Evolutionary conservation across 2,113 vertebrate genomes (phyloP).

Genomic region (Corynorhinus townsendii): DNA sequence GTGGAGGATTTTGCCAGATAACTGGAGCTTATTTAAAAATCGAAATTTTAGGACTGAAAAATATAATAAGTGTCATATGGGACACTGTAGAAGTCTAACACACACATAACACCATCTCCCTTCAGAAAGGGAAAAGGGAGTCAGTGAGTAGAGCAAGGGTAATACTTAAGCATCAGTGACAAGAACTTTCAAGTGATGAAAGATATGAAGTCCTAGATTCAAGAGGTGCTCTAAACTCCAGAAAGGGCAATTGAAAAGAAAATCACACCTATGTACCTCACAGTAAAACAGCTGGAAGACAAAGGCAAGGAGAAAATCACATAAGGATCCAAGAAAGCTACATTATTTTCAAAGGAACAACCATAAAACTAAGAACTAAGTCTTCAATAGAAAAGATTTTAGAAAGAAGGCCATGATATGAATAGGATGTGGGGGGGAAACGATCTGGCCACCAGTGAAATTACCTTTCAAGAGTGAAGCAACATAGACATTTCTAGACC

Average conservation of each 20-base stretch:
- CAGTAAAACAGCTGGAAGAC: neutral
- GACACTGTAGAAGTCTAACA: neutral
- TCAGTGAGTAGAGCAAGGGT: neutral
- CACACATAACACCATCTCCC: neutral
- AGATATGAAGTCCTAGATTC: neutral
- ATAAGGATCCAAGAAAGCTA: neutral
- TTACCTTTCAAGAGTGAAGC: neutral
- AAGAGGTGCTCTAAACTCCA: neutral
- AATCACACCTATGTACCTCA: neutral
- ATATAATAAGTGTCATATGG: neutral
- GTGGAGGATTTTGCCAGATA: neutral
- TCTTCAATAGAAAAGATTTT: neutral
- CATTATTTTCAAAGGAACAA: slow-evolving; percentile 7
- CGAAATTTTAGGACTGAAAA: slow-evolving; percentile 5
- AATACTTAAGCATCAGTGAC: neutral
- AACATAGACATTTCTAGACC: neutral
- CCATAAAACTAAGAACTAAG: neutral
- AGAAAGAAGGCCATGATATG: neutral
- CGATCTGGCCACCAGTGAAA: neutral
- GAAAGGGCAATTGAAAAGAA: neutral
- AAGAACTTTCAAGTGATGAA: neutral
- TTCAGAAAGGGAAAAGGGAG: neutral
- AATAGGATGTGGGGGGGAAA: neutral
- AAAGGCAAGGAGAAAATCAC: neutral
- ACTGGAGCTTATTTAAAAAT: neutral